These are phyloP conservation scores for Malaclemys terrapin DNA, from an alignment of 2,113 vertebrate genomes.

Conservation along the genomic window DNA sequence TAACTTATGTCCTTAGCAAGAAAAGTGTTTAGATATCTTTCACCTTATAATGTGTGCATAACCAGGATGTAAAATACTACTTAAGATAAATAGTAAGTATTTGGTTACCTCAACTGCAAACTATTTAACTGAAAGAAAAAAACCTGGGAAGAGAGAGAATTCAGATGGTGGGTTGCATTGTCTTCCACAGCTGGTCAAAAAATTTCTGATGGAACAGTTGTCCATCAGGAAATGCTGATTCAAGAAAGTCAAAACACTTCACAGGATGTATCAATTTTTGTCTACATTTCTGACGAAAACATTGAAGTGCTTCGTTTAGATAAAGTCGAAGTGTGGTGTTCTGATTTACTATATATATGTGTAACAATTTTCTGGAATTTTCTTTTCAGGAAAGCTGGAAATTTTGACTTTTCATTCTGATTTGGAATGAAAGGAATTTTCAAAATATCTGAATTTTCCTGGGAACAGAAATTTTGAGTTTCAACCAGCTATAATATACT, in stretches of 20 bases:
- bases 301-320: not conserved
- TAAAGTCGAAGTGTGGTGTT: not conserved
- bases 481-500: not conserved
- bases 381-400: not conserved
- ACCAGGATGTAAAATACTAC: not conserved
- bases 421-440: not conserved
- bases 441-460: not conserved
- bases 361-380: not conserved
- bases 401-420: not conserved
- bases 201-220: not conserved
- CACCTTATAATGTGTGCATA: not conserved
- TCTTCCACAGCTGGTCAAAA: conserved; percentile 5
- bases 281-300: not conserved
- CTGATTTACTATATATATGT: not conserved
- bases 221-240: not conserved
- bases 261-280: not conserved
- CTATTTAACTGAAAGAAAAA: not conserved
- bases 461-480: not conserved
- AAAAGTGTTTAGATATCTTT: not conserved
- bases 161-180: not conserved
- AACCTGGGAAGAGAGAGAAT: not conserved
- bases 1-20: not conserved
- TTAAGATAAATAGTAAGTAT: not conserved
- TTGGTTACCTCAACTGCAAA: not conserved
- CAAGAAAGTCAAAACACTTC: not conserved